Evolutionary conservation across 2,888 invertebrate genomes (phyloP).

Genomic region (Callinectes sapidus): DNA sequence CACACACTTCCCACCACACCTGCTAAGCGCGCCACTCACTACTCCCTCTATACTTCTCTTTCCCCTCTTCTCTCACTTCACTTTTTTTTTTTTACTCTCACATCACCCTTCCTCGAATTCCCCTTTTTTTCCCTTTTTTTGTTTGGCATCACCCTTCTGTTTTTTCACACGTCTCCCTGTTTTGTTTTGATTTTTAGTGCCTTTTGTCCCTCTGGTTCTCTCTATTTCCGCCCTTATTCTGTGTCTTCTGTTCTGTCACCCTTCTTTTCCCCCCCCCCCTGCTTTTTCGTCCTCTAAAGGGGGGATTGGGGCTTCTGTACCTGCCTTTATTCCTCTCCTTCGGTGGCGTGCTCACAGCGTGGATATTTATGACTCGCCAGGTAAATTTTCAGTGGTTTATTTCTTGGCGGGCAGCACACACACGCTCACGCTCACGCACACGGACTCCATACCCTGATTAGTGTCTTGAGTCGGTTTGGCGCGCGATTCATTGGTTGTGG

Average conservation of each 20-base stretch:
- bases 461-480: background rate
- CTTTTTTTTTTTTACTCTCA: background rate
- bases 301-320: background rate
- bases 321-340: background rate
- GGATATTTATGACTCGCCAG: background rate
- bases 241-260: background rate
- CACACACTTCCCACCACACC: conserved; percentile 14
- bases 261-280: background rate
- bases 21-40: background rate
- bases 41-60: background rate
- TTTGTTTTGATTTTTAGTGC: background rate
- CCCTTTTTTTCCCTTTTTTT: background rate
- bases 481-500: background rate
- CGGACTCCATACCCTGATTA: background rate
- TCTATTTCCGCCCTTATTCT: background rate
- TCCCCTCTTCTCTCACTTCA: background rate
- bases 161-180: background rate
- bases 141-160: background rate
- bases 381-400: background rate
- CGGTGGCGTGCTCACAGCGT: background rate
- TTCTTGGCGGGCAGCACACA: background rate
- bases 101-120: background rate
- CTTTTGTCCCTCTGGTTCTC: background rate
- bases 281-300: background rate
- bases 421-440: background rate